Conservation (phyloP, 2,888 invertebrate species). For the Drosophila leonis region DNA sequence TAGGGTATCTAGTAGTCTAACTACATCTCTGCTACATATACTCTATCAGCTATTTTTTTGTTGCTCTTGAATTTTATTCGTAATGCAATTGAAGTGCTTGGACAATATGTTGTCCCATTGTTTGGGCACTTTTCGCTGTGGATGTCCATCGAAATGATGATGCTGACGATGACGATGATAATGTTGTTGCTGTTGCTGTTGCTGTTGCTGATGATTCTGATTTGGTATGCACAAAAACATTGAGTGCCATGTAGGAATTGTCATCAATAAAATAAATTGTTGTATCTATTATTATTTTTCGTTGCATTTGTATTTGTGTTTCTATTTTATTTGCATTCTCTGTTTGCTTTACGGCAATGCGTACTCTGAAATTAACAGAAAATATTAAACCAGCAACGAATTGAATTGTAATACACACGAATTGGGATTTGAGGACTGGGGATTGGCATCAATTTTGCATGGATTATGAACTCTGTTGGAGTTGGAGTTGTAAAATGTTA, state of each 20-base stretch:
- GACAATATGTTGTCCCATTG: slow-evolving; percentile 43
- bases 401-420: slow-evolving; percentile 9
- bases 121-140: slow-evolving; percentile 39
- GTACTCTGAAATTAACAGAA: slow-evolving; percentile 49
- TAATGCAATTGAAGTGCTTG: slow-evolving; percentile 66
- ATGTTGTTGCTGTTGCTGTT: slow-evolving; percentile 11
- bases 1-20: slow-evolving; percentile 20
- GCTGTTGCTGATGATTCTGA: slow-evolving; percentile 44
- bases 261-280: slow-evolving; percentile 76
- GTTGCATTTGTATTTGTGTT: slow-evolving; percentile 18
- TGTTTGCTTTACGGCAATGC: slow-evolving; percentile 27
- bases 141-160: slow-evolving; percentile 17
- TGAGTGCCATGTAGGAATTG: slow-evolving; percentile 52
- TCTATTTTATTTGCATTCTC: slow-evolving; percentile 15
- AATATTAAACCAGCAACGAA: slow-evolving; percentile 29
- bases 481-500: neutral
- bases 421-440: neutral
- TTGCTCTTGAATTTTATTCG: slow-evolving; percentile 30
- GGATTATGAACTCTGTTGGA: slow-evolving; percentile 30
- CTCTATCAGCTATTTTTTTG: slow-evolving; percentile 8
- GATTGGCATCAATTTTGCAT: slow-evolving; percentile 32
- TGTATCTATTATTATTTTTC: slow-evolving; percentile 45
- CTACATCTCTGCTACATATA: too few relatives aligned
- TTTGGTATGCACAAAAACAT: slow-evolving; percentile 73
- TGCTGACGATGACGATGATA: slow-evolving; percentile 12